Evolutionary conservation across 2,113 vertebrate genomes (phyloP).

Genomic region (Colinus virginianus): DNA sequence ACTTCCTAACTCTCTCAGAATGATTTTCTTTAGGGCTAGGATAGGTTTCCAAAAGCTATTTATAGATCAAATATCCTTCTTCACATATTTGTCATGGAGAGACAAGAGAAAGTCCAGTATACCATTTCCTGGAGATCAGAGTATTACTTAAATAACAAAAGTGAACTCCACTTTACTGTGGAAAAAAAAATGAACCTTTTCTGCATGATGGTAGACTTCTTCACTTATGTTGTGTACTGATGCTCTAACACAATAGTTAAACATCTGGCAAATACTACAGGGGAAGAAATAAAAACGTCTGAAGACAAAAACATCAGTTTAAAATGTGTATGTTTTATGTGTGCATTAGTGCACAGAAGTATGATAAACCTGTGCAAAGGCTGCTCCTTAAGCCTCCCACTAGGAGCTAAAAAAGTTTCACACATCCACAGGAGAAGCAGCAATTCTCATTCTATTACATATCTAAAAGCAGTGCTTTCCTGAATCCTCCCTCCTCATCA

Average conservation of each 20-base stretch:
- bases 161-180: not conserved
- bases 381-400: not conserved
- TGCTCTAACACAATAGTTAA: not conserved
- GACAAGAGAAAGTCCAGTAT: slow-evolving; percentile 18
- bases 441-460: not conserved
- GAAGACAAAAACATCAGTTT: not conserved
- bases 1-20: not conserved
- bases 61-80: slow-evolving; percentile 47
- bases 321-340: not conserved
- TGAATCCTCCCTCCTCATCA: not conserved
- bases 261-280: not conserved
- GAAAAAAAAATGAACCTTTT: not conserved
- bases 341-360: not conserved
- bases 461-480: not conserved
- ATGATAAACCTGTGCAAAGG: not conserved
- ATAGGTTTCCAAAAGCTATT: slow-evolving; percentile 39
- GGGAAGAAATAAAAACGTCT: not conserved
- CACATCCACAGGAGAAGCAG: not conserved
- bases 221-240: not conserved
- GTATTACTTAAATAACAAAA: not conserved
- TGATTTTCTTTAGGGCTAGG: not conserved
- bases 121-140: slow-evolving; percentile 11
- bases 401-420: not conserved
- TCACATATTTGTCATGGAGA: slow-evolving; percentile 15
- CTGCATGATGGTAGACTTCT: not conserved